phyloP scores from a whole-genome alignment of 2,113 vertebrate species.

The Accipiter virgatus region DNA sequence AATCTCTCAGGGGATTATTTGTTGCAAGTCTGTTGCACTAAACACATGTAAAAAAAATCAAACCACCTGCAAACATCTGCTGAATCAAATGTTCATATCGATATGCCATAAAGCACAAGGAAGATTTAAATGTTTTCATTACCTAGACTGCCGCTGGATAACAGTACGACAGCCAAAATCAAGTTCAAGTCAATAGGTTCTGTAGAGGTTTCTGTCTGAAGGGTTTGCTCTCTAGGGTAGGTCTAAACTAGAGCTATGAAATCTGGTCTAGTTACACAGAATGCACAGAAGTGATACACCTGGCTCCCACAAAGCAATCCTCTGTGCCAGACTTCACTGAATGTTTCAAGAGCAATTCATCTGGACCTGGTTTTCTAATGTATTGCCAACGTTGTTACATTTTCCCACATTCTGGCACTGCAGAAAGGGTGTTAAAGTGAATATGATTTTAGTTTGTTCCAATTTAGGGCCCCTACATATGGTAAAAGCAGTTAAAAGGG shows the following conservation, averaged over 20 bases:
- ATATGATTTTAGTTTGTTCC: not conserved
- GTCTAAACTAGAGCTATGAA: not conserved
- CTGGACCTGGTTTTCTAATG: conserved; percentile 2
- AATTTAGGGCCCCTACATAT: conserved; percentile 6
- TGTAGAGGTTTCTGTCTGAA: not conserved
- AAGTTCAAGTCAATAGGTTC: not conserved
- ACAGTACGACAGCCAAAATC: not conserved
- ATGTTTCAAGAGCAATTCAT: not conserved
- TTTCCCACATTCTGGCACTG: conserved; percentile 11
- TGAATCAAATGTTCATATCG: not conserved
- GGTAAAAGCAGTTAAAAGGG: conserved; percentile 36
- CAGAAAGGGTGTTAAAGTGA: conserved; percentile 23
- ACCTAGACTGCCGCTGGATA: not conserved
- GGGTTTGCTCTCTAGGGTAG: not conserved
- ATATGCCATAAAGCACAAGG: not conserved
- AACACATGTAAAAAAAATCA: not conserved
- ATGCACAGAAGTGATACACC: not conserved
- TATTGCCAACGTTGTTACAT: conserved; percentile 22
- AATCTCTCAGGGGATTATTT: not conserved
- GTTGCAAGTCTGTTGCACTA: not conserved
- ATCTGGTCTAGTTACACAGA: not conserved
- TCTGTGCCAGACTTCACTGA: not conserved
- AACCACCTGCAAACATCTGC: not conserved
- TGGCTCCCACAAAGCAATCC: not conserved
- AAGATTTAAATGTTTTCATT: conserved; percentile 1